Evolutionary conservation across 2,113 vertebrate genomes (phyloP).

Genomic region (Chionis minor): DNA sequence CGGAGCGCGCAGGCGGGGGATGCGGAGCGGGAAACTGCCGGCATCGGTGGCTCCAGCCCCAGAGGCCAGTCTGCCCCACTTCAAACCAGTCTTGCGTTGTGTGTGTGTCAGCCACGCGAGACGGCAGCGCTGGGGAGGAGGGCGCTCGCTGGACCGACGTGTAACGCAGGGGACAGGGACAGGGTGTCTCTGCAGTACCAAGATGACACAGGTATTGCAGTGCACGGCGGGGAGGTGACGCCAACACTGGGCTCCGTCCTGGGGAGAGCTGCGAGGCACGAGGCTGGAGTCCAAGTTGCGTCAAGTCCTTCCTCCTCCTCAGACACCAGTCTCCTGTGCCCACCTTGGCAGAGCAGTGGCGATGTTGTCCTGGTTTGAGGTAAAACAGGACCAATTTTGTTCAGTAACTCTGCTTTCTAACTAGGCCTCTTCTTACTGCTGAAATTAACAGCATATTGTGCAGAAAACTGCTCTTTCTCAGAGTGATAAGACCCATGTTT

Average conservation of each 20-base stretch:
- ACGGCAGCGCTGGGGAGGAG: neutral
- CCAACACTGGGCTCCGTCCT: too few relatives aligned
- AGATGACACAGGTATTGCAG: rapidly evolving
- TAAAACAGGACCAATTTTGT: too few relatives aligned
- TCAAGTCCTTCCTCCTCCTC: neutral
- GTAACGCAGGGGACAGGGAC: neutral
- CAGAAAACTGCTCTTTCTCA: too few relatives aligned
- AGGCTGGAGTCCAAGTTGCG: neutral
- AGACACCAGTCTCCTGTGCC: neutral
- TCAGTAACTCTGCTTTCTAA: too few relatives aligned
- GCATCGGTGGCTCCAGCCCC: neutral
- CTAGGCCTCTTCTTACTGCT: too few relatives aligned
- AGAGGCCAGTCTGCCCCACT: neutral
- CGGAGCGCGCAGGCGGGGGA: rapidly evolving
- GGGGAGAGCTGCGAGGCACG: rapidly evolving
- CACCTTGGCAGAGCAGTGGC: neutral
- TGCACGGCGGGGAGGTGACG: rapidly evolving
- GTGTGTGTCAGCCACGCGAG: rapidly evolving
- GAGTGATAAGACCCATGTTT: too few relatives aligned
- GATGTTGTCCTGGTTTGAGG: too few relatives aligned
- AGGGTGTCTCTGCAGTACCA: neutral
- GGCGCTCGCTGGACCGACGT: rapidly evolving
- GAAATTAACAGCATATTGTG: too few relatives aligned
- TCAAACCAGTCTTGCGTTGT: neutral
- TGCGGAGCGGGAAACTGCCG: neutral